These are phyloP conservation scores for Anthonomus grandis DNA, from an alignment of 1,140 invertebrate species.

Conservation along the genomic window DNA sequence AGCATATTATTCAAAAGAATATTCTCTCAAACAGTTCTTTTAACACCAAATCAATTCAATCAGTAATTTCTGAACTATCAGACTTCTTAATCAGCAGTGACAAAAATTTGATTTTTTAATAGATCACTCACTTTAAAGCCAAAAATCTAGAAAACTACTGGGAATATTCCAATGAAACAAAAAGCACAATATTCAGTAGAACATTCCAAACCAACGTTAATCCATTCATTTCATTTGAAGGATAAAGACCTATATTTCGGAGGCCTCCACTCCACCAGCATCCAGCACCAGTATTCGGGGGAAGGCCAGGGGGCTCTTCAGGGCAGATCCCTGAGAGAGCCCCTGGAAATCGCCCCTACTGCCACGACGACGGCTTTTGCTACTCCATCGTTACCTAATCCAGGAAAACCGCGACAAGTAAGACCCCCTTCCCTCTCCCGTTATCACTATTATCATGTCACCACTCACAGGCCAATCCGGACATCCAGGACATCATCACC, in stretches of 20 bases:
- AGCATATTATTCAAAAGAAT: too few species aligned
- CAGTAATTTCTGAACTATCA: too few species aligned
- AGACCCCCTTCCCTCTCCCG: neutral
- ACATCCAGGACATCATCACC: constrained; percentile 88
- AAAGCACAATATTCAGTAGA: too few species aligned
- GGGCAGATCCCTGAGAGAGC: constrained; percentile 61
- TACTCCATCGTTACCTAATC: constrained; percentile 42
- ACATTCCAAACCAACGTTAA: too few species aligned
- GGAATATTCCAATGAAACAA: too few species aligned
- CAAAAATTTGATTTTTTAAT: too few species aligned
- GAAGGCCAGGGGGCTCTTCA: constrained; percentile 69
- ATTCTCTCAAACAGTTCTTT: too few species aligned
- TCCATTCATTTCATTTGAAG: too few species aligned
- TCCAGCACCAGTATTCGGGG: constrained; percentile 58
- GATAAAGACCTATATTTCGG: constrained; percentile 18
- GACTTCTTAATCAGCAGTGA: too few species aligned
- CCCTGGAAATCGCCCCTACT: constrained; percentile 57
- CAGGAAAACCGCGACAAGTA: constrained; percentile 51
- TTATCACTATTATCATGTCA: neutral
- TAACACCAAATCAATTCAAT: too few species aligned
- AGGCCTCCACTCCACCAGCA: constrained; percentile 21
- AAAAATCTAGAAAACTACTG: too few species aligned
- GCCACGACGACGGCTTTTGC: constrained; percentile 47
- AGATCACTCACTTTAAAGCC: too few species aligned
- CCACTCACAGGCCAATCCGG: constrained; percentile 60